phyloP scores from a whole-genome alignment of 2,888 invertebrate species.

The Drosophila colorata region DNA sequence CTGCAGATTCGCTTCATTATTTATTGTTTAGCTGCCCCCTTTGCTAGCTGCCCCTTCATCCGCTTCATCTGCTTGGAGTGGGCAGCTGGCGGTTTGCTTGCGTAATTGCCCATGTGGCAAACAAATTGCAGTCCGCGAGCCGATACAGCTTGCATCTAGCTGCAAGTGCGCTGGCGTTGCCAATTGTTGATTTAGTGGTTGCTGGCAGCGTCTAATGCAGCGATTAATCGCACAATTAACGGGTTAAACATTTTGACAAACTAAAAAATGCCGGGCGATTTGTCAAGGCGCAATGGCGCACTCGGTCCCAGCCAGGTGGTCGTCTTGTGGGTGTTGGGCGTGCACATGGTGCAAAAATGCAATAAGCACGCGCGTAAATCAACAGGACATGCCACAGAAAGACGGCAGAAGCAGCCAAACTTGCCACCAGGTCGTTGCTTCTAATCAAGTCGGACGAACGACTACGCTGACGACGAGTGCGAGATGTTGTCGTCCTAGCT shows the following conservation, averaged over 20 bases:
- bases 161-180: slow-evolving; percentile 54
- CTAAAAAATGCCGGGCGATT: slow-evolving; percentile 63
- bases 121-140: slow-evolving; percentile 56
- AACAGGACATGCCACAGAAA: slow-evolving; percentile 74
- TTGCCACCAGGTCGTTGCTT: slow-evolving; percentile 63
- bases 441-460: slow-evolving; percentile 60
- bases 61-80: slow-evolving; percentile 19
- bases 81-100: slow-evolving; percentile 43
- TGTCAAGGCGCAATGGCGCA: slow-evolving; percentile 46
- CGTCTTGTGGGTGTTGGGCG: slow-evolving; percentile 52
- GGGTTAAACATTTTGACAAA: slow-evolving; percentile 73
- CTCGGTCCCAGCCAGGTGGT: slow-evolving; percentile 33
- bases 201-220: slow-evolving; percentile 58
- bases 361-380: slow-evolving; percentile 76
- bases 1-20: slow-evolving; percentile 59
- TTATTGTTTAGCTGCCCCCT: slow-evolving; percentile 45
- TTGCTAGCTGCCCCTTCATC: no score
- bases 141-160: slow-evolving; percentile 34
- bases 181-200: slow-evolving; percentile 73
- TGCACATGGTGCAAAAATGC: slow-evolving; percentile 49
- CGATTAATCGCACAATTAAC: slow-evolving; percentile 72
- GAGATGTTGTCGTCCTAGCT: slow-evolving; percentile 51
- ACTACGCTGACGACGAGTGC: slow-evolving; percentile 23
- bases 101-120: slow-evolving; percentile 64
- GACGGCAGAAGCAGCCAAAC: slow-evolving; percentile 31